Evolutionary conservation across 2,113 vertebrate genomes (phyloP).

Genomic region (Ailuropoda melanoleuca): DNA sequence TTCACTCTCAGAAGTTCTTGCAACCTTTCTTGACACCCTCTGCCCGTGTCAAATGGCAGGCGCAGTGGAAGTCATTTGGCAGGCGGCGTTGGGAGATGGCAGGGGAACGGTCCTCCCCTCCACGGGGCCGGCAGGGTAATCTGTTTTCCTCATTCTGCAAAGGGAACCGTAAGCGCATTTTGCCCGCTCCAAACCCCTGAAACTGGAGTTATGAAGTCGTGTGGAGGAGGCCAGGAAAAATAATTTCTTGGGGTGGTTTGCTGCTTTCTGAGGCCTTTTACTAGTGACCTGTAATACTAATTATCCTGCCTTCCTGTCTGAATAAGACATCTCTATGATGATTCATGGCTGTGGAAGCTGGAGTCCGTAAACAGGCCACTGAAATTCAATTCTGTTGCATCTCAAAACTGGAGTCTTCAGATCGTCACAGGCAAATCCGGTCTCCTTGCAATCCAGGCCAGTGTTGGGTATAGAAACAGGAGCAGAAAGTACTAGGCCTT

Average conservation of each 20-base stretch:
- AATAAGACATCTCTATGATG: conserved; percentile 53
- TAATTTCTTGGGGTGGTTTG: conserved; percentile 50
- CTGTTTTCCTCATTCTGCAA: conserved; percentile 42
- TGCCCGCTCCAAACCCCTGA: conserved; percentile 57
- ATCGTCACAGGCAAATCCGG: background rate
- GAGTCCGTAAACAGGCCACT: background rate
- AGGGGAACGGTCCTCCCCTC: background rate
- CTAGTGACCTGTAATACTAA: conserved; percentile 66
- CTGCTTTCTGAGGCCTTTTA: conserved; percentile 55
- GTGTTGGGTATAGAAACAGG: background rate
- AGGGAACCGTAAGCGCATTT: background rate
- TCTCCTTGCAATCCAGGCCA: background rate
- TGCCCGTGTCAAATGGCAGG: background rate
- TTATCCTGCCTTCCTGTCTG: conserved; percentile 40
- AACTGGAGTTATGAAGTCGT: conserved; percentile 40
- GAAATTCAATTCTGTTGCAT: background rate
- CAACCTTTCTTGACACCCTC: background rate
- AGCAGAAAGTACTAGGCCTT: background rate
- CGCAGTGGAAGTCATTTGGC: background rate
- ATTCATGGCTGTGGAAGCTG: background rate
- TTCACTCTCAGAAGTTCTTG: background rate
- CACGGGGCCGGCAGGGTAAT: background rate
- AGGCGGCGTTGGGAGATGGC: background rate
- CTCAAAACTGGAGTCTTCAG: background rate
- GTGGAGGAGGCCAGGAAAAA: conserved; percentile 71